Base-by-base conservation (phyloP, 2,797 vertebrate genomes). In the Platalea minor region DNA sequence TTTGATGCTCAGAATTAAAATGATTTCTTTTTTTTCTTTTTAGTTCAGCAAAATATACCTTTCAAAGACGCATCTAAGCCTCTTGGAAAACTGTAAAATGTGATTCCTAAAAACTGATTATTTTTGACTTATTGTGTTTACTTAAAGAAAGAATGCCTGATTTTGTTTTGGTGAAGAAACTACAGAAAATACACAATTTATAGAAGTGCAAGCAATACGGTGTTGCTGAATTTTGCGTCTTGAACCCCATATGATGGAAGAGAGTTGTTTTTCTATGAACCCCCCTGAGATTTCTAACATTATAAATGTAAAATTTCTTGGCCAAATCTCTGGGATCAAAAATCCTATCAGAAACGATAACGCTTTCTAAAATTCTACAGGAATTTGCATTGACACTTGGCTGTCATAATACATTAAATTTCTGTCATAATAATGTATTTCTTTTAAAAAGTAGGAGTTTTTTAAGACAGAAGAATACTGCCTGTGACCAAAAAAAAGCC, bases 351-450 rank as follows among this genome's bases (percentile, higher is more conserved):
- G 53, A 88, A 95, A 43, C 0, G 0, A 60, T 39, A 68, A 69
- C 3, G 20, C 41, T 80, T 81, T 80, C 77, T 82, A 56, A 75
- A 79, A 86, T 80, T 77, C 89, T 60, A 35, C 50, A 46, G 51
- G 59, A 89, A 81, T 93, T 95, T 95, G 46, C 84, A 93, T 51
- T 95, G 90, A 92, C 81, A 77, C 54, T 46, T 78, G 75, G 12
- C 61, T 95, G 53, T 82, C 86, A 75, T 74, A 93, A 93, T 67
- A 81, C 43, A 95, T 93, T 91, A 3, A 20, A 78, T 89, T 95
- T 91, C 85, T 93, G 60, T 69, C 81, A 86, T 89, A 94, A 94
- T 82, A 76, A 41, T 41, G 41, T 14, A 69, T 77, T 85, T 88
- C 46, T 96, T 93, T 73, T 33, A 72, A 53, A 51, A 85, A 91